Conservation (phyloP, 2,113 vertebrate genomes). For the Desmodus rotundus region DNA sequence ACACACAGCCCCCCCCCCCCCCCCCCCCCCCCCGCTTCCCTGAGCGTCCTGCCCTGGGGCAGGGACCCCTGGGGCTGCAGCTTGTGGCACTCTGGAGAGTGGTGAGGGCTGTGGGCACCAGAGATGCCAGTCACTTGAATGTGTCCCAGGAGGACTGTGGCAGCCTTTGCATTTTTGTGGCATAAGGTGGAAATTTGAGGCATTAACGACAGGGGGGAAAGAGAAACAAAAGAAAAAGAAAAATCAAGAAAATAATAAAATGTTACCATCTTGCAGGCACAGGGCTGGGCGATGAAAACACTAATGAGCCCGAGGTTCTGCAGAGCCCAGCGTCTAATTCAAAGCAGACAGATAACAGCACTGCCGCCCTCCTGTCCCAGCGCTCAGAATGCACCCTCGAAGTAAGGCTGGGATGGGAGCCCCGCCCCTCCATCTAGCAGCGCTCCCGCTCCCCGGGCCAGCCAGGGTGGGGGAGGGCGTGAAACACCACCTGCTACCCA, state of each 20-base stretch:
- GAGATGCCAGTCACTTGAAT: neutral
- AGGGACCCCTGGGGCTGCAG: fast-evolving
- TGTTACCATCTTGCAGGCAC: constrained; percentile 63
- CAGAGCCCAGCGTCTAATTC: constrained; percentile 54
- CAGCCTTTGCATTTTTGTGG: constrained; percentile 53
- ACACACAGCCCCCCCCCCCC: too few species aligned
- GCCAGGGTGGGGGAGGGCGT: neutral
- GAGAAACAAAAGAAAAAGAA: constrained; percentile 49
- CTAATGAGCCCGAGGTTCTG: constrained; percentile 57
- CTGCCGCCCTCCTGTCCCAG: neutral
- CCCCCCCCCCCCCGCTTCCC: too few species aligned
- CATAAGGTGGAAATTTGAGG: constrained; percentile 55
- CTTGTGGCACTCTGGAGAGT: neutral
- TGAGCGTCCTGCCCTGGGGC: neutral
- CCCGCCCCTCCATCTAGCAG: neutral
- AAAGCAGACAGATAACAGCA: constrained; percentile 56
- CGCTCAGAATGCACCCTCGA: neutral
- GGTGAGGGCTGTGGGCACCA: neutral
- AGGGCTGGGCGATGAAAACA: constrained; percentile 43
- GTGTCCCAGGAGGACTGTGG: neutral
- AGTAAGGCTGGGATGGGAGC: neutral
- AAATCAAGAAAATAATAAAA: constrained; percentile 63
- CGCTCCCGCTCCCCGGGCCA: fast-evolving
- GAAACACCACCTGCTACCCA: neutral
- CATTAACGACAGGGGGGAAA: constrained; percentile 26